Evolutionary conservation across 1,140 invertebrate species (phyloP).

Genomic region (Aphaenogaster ashmeadi): DNA sequence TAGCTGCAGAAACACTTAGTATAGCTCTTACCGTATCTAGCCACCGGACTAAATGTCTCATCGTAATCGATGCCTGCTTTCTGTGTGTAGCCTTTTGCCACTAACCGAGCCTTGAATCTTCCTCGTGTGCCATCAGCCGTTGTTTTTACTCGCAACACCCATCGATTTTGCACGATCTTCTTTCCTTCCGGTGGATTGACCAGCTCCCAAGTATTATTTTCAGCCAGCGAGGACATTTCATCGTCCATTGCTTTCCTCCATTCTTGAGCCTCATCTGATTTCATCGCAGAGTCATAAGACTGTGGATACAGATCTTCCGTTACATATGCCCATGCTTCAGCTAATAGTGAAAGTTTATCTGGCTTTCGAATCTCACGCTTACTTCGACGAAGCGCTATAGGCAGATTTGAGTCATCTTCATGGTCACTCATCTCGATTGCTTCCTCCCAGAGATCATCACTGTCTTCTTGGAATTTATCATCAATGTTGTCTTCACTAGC

Average conservation of each 20-base stretch:
- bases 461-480: too few species aligned
- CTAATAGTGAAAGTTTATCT: too few species aligned
- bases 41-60: slow-evolving; percentile 33
- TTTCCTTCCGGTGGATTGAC: neutral
- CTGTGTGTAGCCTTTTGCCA: slow-evolving; percentile 16
- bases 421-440: too few species aligned
- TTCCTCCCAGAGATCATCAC: too few species aligned
- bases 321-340: too few species aligned
- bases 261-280: neutral
- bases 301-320: neutral
- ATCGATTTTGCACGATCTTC: slow-evolving; percentile 19
- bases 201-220: slow-evolving; percentile 23
- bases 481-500: too few species aligned
- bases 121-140: neutral
- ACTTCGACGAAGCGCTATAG: too few species aligned
- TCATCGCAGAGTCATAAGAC: neutral
- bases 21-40: slow-evolving; percentile 59
- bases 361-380: too few species aligned
- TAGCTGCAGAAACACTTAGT: slow-evolving; percentile 70
- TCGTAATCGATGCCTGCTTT: slow-evolving; percentile 7
- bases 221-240: neutral
- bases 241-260: slow-evolving; percentile 12
- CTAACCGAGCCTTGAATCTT: slow-evolving; percentile 13
- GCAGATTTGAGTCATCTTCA: too few species aligned
- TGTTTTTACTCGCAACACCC: slow-evolving; percentile 21